Conservation (phyloP, 2,113 vertebrate genomes). For the Peromyscus maniculatus region DNA sequence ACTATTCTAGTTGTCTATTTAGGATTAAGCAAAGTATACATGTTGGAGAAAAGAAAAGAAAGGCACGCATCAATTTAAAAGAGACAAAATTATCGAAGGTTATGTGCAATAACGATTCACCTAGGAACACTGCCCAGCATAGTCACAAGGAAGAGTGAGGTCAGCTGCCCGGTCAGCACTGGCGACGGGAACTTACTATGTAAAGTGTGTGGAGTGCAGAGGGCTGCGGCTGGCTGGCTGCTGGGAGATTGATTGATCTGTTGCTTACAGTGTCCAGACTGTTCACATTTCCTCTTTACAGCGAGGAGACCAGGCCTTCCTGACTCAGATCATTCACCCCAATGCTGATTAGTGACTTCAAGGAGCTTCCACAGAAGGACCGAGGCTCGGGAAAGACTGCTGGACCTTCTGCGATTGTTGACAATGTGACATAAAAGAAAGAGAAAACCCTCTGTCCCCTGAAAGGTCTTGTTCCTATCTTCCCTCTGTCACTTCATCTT, state of each 20-base stretch:
- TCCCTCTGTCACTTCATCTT: constrained; percentile 32
- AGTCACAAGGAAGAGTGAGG: not conserved
- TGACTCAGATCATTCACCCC: not conserved
- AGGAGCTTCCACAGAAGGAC: not conserved
- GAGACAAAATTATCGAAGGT: constrained; percentile 3
- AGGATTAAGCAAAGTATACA: not conserved
- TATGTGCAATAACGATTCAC: not conserved
- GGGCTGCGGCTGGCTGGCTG: not conserved
- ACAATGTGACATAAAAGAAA: not conserved
- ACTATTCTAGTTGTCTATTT: not conserved
- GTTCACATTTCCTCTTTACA: not conserved
- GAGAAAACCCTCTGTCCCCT: not conserved
- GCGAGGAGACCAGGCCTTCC: not conserved
- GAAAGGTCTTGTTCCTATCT: not conserved
- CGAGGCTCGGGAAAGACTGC: not conserved
- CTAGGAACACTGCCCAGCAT: not conserved
- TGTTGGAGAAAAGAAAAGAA: not conserved
- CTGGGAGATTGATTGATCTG: not conserved
- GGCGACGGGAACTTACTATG: not conserved
- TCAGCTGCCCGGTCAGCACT: not conserved
- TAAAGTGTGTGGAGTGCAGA: not conserved
- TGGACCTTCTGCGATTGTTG: not conserved
- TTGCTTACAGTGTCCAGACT: not conserved
- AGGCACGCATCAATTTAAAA: not conserved
- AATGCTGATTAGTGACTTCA: not conserved